Percentiles rank a stretch among this genome's conserved stretches.
Evolutionary conservation across 2,888 invertebrate genomes (phyloP).

Genomic region (Lysandra coridon): DNA sequence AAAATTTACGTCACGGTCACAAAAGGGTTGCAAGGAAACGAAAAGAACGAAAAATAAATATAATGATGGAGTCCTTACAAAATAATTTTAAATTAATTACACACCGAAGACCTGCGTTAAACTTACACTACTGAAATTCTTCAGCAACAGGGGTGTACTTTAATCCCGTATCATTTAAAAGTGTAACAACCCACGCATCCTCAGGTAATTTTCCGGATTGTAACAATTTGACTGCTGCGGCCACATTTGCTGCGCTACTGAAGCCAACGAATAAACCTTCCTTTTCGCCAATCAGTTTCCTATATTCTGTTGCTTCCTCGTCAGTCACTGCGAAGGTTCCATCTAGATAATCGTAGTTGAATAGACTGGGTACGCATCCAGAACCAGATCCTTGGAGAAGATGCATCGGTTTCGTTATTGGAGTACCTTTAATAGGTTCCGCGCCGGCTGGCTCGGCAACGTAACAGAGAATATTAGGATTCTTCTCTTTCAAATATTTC

Average conservation of each 20-base stretch:
- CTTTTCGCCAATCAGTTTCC: conserved; percentile 64
- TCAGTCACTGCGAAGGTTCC: conserved; percentile 65
- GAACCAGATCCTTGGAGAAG: conserved; percentile 72
- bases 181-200: conserved; percentile 69
- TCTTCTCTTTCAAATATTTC: conserved; percentile 66
- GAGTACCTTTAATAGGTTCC: conserved; percentile 65
- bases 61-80: neutral
- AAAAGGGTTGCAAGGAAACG: no score
- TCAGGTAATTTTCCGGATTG: conserved; percentile 61
- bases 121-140: conserved; percentile 42
- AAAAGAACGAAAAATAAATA: neutral
- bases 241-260: conserved; percentile 71
- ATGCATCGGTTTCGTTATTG: conserved; percentile 68
- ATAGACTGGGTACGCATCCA: conserved; percentile 65
- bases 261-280: conserved; percentile 72
- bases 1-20: no score
- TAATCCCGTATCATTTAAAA: conserved; percentile 66
- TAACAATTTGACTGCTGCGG: conserved; percentile 67
- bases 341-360: conserved; percentile 64
- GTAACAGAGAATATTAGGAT: conserved; percentile 56
- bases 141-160: conserved; percentile 67
- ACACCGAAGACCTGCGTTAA: neutral
- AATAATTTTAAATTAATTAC: neutral
- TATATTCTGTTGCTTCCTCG: conserved; percentile 63
- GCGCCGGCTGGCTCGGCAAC: conserved; percentile 70